Base-by-base conservation (phyloP, 2,797 vertebrate genomes). In the Spinus pinus region DNA sequence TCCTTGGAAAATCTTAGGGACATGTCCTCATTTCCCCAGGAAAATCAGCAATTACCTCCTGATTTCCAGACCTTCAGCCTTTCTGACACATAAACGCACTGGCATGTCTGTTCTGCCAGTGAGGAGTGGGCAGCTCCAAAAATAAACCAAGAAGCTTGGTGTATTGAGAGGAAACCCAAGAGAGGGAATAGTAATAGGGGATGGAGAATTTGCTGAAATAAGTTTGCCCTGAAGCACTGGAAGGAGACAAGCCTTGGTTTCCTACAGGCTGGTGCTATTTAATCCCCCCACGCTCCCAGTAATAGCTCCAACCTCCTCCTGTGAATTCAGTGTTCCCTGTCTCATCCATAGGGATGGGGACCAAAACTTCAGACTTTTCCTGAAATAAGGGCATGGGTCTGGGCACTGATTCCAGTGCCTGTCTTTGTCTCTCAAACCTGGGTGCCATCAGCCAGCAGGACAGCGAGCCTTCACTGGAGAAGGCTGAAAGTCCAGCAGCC, bases 391-490 rank as follows among this genome's bases (percentile, higher is more conserved):
- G 12, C 22, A 61, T 4, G 13, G 37, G 33, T 62, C 41, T 14
- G 18, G 37, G 5, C 11, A 19, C 41, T 1, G 1, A 6, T 7
- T 72, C 46, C 1, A 0, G 23, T 53, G 44, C 25, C 10, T 47
- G 87, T 62, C 39, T 75, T 39, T 20, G 12, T 25, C 19, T 47
- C 2, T 51, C 28, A 61, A 35, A 25, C 5, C 5, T 1, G 3
- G 18, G 20, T 56, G 37, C 30, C 28, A 23, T 1, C 1, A 5
- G 14, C 18, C 33, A 67, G 73, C 21, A 61, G 49, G 65, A 78
- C 15, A 27, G 37, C 0, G 0, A 80, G 30, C 7, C 39, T 70
- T 70, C 4, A 6, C 6, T 0, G 0, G 21, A 25, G 44, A 81
- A 74, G 27, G 69, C 41, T 74, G 33, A 11, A 24, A 71, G 33